phyloP scores from a whole-genome alignment of 1,140 invertebrate species.

The Drosophila saltans region DNA sequence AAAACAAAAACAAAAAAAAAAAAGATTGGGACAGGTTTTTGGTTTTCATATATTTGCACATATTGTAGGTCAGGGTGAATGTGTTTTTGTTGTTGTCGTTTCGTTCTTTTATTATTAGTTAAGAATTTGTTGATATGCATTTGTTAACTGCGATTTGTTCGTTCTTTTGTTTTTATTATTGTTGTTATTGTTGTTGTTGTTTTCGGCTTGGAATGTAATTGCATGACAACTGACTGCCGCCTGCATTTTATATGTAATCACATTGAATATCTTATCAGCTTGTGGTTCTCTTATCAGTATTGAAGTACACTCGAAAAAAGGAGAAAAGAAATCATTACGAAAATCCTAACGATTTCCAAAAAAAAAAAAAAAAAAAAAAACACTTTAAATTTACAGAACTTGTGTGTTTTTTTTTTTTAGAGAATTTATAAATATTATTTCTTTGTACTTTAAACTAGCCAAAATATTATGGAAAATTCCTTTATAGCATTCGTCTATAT shows the following conservation, averaged over 20 bases:
- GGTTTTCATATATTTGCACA: conserved; percentile 5
- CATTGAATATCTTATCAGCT: conserved; percentile 52
- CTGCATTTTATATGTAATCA: conserved; percentile 47
- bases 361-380: too few relatives aligned
- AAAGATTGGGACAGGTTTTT: conserved; percentile 27
- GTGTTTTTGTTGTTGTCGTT: conserved; percentile 36
- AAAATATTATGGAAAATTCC: too few relatives aligned
- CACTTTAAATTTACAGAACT: too few relatives aligned
- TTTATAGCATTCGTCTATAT: too few relatives aligned
- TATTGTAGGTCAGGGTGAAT: conserved; percentile 64
- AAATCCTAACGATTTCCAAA: too few relatives aligned
- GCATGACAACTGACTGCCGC: conserved; percentile 29
- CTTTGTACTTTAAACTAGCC: too few relatives aligned
- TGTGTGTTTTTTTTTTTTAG: too few relatives aligned
- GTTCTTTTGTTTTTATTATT: conserved; percentile 21
- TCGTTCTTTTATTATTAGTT: conserved; percentile 8
- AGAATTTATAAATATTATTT: too few relatives aligned
- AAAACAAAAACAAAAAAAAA: background rate
- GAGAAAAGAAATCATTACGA: background rate
- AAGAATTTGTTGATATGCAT: conserved; percentile 5
- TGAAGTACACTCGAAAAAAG: conserved; percentile 14
- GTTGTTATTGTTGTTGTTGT: conserved; percentile 15
- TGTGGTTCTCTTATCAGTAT: conserved; percentile 47
- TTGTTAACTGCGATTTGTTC: conserved; percentile 17
- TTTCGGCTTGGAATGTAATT: conserved; percentile 42